Base-by-base conservation (phyloP, 2,888 invertebrate genomes). In the Agrochola litura region DNA sequence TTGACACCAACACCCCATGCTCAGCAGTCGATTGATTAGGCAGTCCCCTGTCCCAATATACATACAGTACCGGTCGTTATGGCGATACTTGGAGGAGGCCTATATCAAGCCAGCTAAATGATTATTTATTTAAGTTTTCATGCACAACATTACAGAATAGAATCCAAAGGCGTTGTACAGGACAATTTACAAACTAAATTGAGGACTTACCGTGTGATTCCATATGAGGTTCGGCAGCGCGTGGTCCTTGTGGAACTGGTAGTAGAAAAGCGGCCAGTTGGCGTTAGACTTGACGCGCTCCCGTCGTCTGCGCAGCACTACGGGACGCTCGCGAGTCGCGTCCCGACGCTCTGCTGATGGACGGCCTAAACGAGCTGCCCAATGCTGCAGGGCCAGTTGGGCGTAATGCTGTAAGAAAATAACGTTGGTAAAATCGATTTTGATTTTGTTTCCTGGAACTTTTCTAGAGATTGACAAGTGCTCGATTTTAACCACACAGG, bases 181-280 rank as follows among this genome's bases (percentile, higher is more conserved):
- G 3, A 37, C 37, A 37, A 37, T 37, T 37, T 37, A 37, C 37
- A 37, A 37, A 37, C 37, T 37, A 37, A 37, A 5, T 4, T 37
- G 16, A 22, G 16, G 5, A n/a, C 92, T 93, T 90, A 98, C 98
- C 95, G 99, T 99, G 92, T 99, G 99, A 94, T 99, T 99, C 99
- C 99, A 99, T 91, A 99, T 99, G 61, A 99, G 97, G 96, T 99
- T 99, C 0, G 99, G 99, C 93, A 99, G 97, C 77, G 99, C 98
- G 93, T 99, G 99, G 96, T 99, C 99, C 92, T 98, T 98, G 91
- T 98, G 98, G 95, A 99, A 99, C 95, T 99, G 98, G 95, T 99
- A 99, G 96, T 99, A 99, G 97, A 99, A 99, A 86, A 99, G 97
- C 71, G 98, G 97, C 99, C 99, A 99, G 96, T 99, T 99, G 37